Evolutionary conservation across 2,888 invertebrate genomes (phyloP).

Genomic region (Chalcis sispes): DNA sequence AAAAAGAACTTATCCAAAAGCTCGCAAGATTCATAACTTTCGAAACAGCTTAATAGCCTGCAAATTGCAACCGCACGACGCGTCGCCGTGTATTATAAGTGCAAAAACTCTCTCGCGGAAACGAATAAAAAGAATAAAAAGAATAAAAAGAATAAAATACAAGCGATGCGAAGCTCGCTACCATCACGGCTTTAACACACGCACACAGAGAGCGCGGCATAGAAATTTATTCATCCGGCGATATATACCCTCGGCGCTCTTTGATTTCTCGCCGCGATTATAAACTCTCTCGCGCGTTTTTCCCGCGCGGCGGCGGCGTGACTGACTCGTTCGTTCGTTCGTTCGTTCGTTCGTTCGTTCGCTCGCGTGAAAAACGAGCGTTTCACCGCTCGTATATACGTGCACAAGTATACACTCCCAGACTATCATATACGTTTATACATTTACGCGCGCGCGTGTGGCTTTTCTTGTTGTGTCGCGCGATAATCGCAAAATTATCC

Average conservation of each 20-base stretch:
- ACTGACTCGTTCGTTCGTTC: too few species aligned
- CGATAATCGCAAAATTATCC: slow-evolving; percentile 49
- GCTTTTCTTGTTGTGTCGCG: slow-evolving; percentile 48
- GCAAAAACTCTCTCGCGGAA: slow-evolving; percentile 9
- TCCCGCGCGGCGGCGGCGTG: slow-evolving; percentile 7
- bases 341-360: too few species aligned
- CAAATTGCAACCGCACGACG: slow-evolving; percentile 36
- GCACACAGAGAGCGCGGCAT: neutral
- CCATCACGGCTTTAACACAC: neutral
- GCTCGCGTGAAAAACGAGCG: slow-evolving; percentile 35
- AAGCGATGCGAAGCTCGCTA: too few species aligned
- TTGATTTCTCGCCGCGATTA: slow-evolving; percentile 52
- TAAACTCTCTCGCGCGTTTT: slow-evolving; percentile 11
- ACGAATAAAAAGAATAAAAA: slow-evolving; percentile 16
- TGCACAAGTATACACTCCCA: too few species aligned
- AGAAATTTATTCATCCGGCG: slow-evolving; percentile 48
- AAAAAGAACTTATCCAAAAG: too few species aligned
- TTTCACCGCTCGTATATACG: slow-evolving; percentile 3
- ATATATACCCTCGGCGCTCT: slow-evolving; percentile 39
- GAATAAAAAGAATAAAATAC: too few species aligned
- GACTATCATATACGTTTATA: too few species aligned
- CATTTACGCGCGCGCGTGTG: too few species aligned
- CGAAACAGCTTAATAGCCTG: slow-evolving; percentile 39
- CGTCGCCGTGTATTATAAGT: neutral
- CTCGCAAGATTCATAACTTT: too few species aligned